Base-by-base conservation (phyloP, 2,888 invertebrate species). In the Lysandra bellargus region DNA sequence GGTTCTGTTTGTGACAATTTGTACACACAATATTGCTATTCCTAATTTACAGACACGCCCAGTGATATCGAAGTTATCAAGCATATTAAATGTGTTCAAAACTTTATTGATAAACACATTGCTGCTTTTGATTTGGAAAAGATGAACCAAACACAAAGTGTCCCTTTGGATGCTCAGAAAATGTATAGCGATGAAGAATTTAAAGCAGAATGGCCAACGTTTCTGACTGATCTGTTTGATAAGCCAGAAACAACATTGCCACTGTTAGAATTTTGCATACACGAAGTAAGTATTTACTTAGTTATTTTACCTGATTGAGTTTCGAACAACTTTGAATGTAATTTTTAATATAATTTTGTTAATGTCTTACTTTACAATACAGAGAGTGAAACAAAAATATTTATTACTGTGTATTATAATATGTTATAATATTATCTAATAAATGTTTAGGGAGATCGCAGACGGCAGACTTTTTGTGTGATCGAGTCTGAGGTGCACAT, bases 201-300 rank as follows among this genome's bases (percentile, higher is more conserved):
- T 83, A 87, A 86, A 12, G 88, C 85, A 14, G 88, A 92, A 23
- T 97, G 98, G 97, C 88, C 95, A 33, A 91, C 93, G n/a, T 95
- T 98, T 83, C 89, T 90, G 81, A 92, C 94, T 73, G 97, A 98
- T 84, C 88, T 98, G 72, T 92, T 95, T 83, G 95, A 96, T 80
- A 96, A 95, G 81, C 97, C 98, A 0, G 95, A 96, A 80, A 92
- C 93, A 79, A 96, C 96, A 23, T 91, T 98, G 77, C 95, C 96
- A 79, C 96, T 97, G 80, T 89, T 98, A 79, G 97, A 97, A 77
- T 93, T 97, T 81, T 97, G 98, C 78, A 96, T 98, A 93, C 97
- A 98, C 92, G 96, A 98, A 95, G 96, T 96, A 84, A 80, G 44
- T 49, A 12, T 17, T 30, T 23, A 61, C 23, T n/a, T 23, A 23